Conservation (phyloP, 1,140 invertebrate species). For the Bombus confusus region DNA sequence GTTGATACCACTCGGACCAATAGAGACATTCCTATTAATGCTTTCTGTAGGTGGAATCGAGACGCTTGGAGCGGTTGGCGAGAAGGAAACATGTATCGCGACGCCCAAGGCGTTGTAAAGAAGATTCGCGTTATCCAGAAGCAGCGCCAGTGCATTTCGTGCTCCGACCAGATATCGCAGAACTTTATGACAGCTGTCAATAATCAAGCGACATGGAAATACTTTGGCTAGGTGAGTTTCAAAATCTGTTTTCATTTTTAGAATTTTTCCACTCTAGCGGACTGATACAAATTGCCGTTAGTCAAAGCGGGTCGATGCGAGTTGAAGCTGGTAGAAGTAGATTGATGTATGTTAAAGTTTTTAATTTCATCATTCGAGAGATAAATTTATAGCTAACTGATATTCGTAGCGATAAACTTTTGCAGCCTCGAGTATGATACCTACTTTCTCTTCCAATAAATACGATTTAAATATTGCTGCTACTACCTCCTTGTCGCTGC, state of each 20-base stretch:
- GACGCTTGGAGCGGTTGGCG: slow-evolving; percentile 17
- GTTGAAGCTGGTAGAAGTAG: no score
- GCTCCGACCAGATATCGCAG: slow-evolving; percentile 19
- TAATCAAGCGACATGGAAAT: slow-evolving; percentile 49
- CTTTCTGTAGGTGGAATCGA: slow-evolving; percentile 41
- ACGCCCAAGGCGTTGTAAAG: slow-evolving; percentile 47
- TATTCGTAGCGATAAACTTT: no score
- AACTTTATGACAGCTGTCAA: slow-evolving; percentile 51
- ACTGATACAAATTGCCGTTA: background rate
- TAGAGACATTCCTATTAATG: slow-evolving; percentile 55
- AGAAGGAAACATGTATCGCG: slow-evolving; percentile 52
- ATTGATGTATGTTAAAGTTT: no score
- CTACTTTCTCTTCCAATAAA: no score
- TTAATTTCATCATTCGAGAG: no score
- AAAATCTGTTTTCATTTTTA: slow-evolving; percentile 23
- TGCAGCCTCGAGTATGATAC: no score
- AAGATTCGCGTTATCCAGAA: slow-evolving; percentile 44
- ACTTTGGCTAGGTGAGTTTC: slow-evolving; percentile 38
- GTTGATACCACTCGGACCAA: slow-evolving; percentile 27
- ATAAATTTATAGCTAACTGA: no score
- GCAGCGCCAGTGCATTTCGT: slow-evolving; percentile 9
- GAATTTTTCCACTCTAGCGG: background rate
- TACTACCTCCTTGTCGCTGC: no score
- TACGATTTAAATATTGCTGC: no score
- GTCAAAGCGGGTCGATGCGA: background rate